Percentiles rank a stretch among this genome's conserved stretches.
These are phyloP conservation scores for Tenrec ecaudatus DNA, from an alignment of 2,113 vertebrate genomes.

Conservation along the genomic window DNA sequence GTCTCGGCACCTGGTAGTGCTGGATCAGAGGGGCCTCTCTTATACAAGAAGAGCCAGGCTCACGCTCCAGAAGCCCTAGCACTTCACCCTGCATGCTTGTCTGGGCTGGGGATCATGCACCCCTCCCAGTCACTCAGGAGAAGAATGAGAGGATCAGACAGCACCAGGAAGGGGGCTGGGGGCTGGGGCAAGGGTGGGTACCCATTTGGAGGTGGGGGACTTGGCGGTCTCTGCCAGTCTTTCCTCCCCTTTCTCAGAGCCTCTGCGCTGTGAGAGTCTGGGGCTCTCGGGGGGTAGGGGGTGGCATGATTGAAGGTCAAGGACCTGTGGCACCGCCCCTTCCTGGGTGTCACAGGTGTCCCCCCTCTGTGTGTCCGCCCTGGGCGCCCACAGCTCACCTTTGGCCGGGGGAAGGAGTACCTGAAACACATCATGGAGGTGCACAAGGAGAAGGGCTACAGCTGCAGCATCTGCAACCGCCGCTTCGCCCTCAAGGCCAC, in stretches of 20 bases:
- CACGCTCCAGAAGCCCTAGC: neutral
- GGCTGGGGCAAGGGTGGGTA: neutral
- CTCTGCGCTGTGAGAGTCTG: accelerated
- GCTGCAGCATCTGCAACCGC: conserved; percentile 96
- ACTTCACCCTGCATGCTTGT: neutral
- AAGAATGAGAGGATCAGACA: no score
- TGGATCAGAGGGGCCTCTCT: neutral
- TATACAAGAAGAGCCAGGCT: neutral
- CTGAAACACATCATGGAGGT: conserved; percentile 98
- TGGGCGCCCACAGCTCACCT: conserved; percentile 90
- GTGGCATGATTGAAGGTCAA: accelerated
- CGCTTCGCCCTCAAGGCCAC: conserved; percentile 98
- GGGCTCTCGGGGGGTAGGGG: accelerated
- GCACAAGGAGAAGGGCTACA: conserved; percentile 97
- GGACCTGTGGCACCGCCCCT: neutral
- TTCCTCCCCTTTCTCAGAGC: neutral
- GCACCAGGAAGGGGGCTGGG: neutral
- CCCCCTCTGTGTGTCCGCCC: conserved; percentile 20
- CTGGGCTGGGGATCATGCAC: neutral
- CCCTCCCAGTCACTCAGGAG: accelerated
- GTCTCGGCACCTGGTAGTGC: accelerated
- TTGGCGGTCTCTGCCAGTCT: neutral
- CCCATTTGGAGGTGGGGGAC: neutral
- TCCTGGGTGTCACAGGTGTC: neutral
- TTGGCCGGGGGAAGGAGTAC: conserved; percentile 96